Conservation (phyloP, 2,113 vertebrate genomes). For the Prochilodus magdalenae region DNA sequence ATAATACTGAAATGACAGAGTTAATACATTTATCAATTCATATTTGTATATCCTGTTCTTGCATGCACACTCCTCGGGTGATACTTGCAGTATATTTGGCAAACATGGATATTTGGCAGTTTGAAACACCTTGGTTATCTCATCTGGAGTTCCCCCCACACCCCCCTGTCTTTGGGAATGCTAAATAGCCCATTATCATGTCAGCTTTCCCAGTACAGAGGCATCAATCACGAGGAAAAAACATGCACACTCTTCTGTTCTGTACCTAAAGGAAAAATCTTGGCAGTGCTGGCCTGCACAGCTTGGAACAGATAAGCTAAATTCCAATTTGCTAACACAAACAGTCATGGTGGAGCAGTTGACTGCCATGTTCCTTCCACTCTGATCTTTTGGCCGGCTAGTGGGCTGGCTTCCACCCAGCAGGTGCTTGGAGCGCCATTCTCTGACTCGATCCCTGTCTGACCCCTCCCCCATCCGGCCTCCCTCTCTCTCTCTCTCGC, state of each 20-base stretch:
- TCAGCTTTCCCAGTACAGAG: neutral
- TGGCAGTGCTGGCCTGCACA: slow-evolving; percentile 1
- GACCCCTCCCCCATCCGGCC: slow-evolving; percentile 63
- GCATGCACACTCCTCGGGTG: neutral
- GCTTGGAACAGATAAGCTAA: slow-evolving; percentile 18
- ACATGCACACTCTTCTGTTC: neutral
- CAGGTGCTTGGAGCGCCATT: slow-evolving; percentile 65
- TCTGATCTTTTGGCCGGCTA: slow-evolving; percentile 42
- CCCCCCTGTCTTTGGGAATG: neutral
- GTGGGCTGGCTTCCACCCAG: slow-evolving; percentile 57
- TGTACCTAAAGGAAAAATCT: slow-evolving; percentile 13
- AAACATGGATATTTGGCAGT: neutral
- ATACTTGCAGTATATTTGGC: neutral
- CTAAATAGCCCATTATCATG: slow-evolving; percentile 28
- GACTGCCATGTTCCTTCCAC: slow-evolving; percentile 43
- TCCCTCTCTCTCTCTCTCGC: slow-evolving; percentile 61
- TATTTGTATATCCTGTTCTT: neutral
- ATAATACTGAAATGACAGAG: too few relatives aligned
- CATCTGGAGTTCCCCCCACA: neutral
- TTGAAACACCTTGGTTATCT: neutral
- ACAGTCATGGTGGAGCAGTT: slow-evolving; percentile 7
- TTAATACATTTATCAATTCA: neutral
- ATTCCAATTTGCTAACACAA: slow-evolving; percentile 35
- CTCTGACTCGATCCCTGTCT: slow-evolving; percentile 61
- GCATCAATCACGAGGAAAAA: slow-evolving; percentile 10